A percentile compares a stretch with the other conserved stretches of the same genome.
These are phyloP conservation scores for Bombus superbus DNA, from an alignment of 1,140 invertebrate genomes.

Conservation along the genomic window DNA sequence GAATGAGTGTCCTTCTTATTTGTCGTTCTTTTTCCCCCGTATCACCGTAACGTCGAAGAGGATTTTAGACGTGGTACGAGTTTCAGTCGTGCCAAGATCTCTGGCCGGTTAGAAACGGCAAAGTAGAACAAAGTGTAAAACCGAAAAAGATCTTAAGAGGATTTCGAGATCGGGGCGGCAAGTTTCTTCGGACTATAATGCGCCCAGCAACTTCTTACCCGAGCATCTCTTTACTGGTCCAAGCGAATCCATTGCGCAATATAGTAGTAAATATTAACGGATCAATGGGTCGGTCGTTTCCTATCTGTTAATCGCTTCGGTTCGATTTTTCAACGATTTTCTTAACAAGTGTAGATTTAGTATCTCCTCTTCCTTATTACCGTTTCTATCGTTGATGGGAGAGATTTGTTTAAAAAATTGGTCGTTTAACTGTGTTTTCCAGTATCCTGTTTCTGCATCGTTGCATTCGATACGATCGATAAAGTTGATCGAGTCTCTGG, in stretches of 20 bases:
- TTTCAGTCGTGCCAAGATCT: not conserved
- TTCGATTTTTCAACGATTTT: not conserved
- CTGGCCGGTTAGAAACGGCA: not conserved
- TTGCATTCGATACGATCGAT: no score
- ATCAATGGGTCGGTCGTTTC: slow-evolving; percentile 1
- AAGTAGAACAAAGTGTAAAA: slow-evolving; percentile 49
- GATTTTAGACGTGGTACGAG: not conserved
- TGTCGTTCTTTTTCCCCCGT: not conserved
- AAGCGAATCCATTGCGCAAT: slow-evolving; percentile 6
- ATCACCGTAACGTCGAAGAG: not conserved
- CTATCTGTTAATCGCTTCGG: not conserved
- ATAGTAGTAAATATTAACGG: slow-evolving; percentile 19
- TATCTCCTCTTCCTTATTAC: not conserved
- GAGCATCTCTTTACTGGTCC: no score
- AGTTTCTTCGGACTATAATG: slow-evolving; percentile 32
- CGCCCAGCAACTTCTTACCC: not conserved
- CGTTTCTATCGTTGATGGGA: not conserved
- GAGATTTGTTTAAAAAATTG: no score
- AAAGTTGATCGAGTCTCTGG: no score
- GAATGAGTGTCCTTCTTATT: no score
- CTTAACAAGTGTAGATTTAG: not conserved
- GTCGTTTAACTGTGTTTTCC: no score
- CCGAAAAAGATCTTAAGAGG: slow-evolving; percentile 47
- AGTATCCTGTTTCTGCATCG: no score
- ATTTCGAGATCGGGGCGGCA: slow-evolving; percentile 29